Evolutionary conservation across 2,888 invertebrate genomes (phyloP).

Genomic region (Cephonodes hylas): DNA sequence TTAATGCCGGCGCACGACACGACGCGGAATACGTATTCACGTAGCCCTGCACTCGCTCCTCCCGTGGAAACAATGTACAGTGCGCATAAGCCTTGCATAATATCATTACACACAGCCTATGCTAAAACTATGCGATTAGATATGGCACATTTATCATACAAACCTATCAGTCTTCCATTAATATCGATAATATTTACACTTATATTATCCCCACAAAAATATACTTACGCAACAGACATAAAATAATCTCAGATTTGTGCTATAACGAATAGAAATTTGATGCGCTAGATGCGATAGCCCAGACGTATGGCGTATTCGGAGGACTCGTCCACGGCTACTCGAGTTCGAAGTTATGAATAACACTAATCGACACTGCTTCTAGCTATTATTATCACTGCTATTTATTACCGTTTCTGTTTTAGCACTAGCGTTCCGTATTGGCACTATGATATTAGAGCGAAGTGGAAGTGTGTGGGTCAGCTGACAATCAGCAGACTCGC

Average conservation of each 20-base stretch:
- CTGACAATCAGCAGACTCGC: conserved; percentile 49
- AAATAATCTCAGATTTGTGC: neutral
- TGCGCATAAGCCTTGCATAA: conserved; percentile 26
- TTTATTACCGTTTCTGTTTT: conserved; percentile 35
- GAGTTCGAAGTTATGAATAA: conserved; percentile 8
- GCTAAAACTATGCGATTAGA: conserved; percentile 40
- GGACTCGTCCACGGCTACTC: neutral
- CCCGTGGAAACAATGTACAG: conserved; percentile 23
- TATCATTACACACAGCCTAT: conserved; percentile 18
- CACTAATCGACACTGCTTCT: conserved; percentile 21
- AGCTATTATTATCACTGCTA: conserved; percentile 33
- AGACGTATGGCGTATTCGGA: neutral
- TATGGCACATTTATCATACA: conserved; percentile 74
- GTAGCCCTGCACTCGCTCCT: conserved; percentile 5
- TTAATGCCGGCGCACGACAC: conserved; percentile 19
- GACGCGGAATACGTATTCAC: neutral
- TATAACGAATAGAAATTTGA: neutral
- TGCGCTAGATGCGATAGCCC: neutral
- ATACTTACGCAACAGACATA: conserved; percentile 19
- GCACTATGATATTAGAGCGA: conserved; percentile 50
- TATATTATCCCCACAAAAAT: conserved; percentile 29
- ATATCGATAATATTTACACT: conserved; percentile 50
- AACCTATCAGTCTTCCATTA: conserved; percentile 75
- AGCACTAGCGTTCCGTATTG: conserved; percentile 50
- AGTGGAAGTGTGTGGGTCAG: conserved; percentile 47